phyloP scores from a whole-genome alignment of 2,888 invertebrate genomes.

The Taphrorychus bicolor region DNA sequence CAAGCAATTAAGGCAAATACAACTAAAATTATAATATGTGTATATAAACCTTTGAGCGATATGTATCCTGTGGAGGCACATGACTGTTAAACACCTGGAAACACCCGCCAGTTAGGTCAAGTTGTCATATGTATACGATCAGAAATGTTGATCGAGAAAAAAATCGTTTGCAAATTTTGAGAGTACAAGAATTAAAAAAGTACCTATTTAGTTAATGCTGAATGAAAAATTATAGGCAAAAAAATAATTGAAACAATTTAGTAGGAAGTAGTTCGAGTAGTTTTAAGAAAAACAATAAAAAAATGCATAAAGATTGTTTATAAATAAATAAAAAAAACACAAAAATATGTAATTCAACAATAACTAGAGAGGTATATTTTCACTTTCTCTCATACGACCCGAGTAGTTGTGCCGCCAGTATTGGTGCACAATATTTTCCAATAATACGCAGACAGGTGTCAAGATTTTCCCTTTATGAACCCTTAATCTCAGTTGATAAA shows the following conservation, averaged over 20 bases:
- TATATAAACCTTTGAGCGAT: slow-evolving; percentile 88
- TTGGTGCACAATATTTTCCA: background rate
- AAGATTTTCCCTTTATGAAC: background rate
- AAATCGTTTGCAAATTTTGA: slow-evolving; percentile 7
- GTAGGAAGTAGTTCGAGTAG: too few relatives aligned
- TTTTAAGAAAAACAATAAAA: too few relatives aligned
- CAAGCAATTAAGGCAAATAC: slow-evolving; percentile 53
- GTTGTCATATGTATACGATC: slow-evolving; percentile 19
- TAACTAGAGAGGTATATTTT: background rate
- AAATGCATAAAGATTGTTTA: too few relatives aligned
- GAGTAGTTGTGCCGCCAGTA: slow-evolving; percentile 29
- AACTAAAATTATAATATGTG: slow-evolving; percentile 51
- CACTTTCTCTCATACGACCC: slow-evolving; percentile 4
- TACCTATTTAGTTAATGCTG: background rate
- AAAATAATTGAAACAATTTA: too few relatives aligned
- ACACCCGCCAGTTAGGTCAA: slow-evolving; percentile 58
- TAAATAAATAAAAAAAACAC: background rate
- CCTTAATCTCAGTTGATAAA: background rate
- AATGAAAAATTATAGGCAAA: background rate
- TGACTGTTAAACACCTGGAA: slow-evolving; percentile 95
- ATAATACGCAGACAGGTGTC: background rate
- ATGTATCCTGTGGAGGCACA: slow-evolving; percentile 91
- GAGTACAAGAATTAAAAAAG: slow-evolving; percentile 11
- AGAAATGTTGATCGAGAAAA: too few relatives aligned
- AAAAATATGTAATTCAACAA: too few relatives aligned